Base-by-base conservation (phyloP, 2,797 vertebrate genomes). In the Avahi laniger region DNA sequence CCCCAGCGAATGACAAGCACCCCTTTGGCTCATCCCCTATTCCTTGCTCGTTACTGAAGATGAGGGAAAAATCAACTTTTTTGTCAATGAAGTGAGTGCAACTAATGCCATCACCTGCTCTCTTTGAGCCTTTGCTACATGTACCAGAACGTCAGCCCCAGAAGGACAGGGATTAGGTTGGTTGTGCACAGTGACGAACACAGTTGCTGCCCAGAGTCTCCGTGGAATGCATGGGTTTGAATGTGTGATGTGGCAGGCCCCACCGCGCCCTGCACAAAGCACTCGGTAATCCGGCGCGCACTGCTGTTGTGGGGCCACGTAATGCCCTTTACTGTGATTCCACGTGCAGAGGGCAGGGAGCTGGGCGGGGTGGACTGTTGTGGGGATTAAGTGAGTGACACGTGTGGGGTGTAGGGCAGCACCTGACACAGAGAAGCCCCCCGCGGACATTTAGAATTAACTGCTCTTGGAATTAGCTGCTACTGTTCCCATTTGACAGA, bases 331-430 rank as follows among this genome's bases (percentile, higher is more conserved):
- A 8, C 26, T 61, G 2, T 0, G 0, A n/a, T 17, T 52, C 28
- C 46, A 38, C 0, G 2, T 28, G 11, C 12, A 1, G 70, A 75
- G 9, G 35, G 5, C 28, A 0, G 30, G 28, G 30, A 3, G 61
- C 26, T 43, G 13, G 63, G 22, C 38, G 2, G 2, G 18, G 4
- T 9, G 41, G 35, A 11, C 17, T 0, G 0, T 12, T 3, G 3
- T 3, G 26, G 54, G 26, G n/a, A 83, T 33, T 10, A 15, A 10
- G 2, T 15, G 63, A 72, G 48, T 22, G 50, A 13, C 24, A 13
- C 1, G 0, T 2, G 14, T 63, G 26, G 18, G 9, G 1, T 20
- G 0, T 1, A 57, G 46, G 48, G 43, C 18, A 67, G 15, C 1
- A 3, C 88, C 57, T 79, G 75, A 18, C 52, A 41, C 24, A 8